phyloP scores from a whole-genome alignment of 2,797 vertebrate genomes.

The Leucoraja ocellata region DNA sequence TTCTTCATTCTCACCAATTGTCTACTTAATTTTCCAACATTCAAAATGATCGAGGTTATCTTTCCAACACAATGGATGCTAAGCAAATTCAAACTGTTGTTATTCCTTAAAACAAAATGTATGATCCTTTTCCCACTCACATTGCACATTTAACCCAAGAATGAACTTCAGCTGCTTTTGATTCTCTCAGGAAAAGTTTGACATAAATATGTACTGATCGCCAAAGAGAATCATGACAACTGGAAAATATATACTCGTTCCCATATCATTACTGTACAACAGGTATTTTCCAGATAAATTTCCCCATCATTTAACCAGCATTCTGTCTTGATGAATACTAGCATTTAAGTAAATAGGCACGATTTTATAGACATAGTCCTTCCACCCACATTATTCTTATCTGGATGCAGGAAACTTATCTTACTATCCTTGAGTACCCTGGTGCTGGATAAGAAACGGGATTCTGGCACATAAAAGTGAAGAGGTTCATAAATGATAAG shows the following conservation, averaged over 20 bases:
- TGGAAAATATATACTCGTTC: neutral
- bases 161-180: neutral
- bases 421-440: no score
- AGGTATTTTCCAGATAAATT: neutral
- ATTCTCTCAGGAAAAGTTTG: neutral
- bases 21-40: neutral
- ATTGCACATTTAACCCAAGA: neutral
- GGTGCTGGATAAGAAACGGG: no score
- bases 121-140: neutral
- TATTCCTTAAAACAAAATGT: neutral
- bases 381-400: no score
- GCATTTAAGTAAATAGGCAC: neutral
- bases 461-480: no score
- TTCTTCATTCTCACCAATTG: neutral
- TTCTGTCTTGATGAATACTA: neutral
- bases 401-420: no score
- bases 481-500: no score
- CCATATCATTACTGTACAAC: neutral
- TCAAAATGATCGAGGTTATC: neutral
- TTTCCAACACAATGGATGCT: neutral
- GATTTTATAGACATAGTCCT: no score
- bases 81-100: neutral
- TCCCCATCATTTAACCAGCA: neutral
- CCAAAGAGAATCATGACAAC: neutral
- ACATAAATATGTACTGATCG: neutral